Base-by-base conservation (phyloP, 64 coral and sea anemone genomes). In the Trachythela sp. region DNA sequence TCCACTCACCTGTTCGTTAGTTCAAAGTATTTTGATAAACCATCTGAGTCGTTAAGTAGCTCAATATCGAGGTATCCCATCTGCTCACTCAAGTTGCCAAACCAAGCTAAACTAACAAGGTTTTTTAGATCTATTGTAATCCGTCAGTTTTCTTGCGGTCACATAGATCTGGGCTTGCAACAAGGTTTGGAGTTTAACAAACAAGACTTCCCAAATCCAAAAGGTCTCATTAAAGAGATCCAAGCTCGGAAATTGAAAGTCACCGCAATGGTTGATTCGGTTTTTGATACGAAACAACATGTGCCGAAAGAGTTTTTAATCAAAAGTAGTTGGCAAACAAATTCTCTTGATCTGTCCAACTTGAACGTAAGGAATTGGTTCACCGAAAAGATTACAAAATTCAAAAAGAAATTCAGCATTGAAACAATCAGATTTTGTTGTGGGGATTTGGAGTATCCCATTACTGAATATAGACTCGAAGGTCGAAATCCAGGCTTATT, bases 11-110 rank as follows among this genome's bases (percentile, higher is more conserved):
- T 9, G 37, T 36, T 37, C 20, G 37, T 80, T 4, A 36, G 13
- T 17, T 80, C 75, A 35, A 35, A 80, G 34, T 80, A 37, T 39
- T 80, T 80, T 80, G 75, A 80, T 80, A 80, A 80, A 35, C 75
- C 75, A 36, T 4, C 75, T 9, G 75, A 80, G 8, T 39, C 75
- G 15, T 37, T 80, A 35, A 80, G 75, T 80, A 80, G 33, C 15
- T 80, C 75, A 18, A 37, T 80, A 15, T 34, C 37, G 20, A 35
- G 37, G 15, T 80, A 80, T 30, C 75, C 75, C 13, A 35, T 80
- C 13, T 80, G 75, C 30, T 35, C 75, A 80, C 15, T 80, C 20
- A 80, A 80, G 8, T 80, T 8, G 2, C 75, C 75, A 37, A 80
- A 35, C 15, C 75, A 80, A 36, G 37, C 13, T 30, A 80, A 39